These are phyloP conservation scores for Sciurus vulgaris DNA, from an alignment of 2,797 vertebrate species.

Conservation along the genomic window DNA sequence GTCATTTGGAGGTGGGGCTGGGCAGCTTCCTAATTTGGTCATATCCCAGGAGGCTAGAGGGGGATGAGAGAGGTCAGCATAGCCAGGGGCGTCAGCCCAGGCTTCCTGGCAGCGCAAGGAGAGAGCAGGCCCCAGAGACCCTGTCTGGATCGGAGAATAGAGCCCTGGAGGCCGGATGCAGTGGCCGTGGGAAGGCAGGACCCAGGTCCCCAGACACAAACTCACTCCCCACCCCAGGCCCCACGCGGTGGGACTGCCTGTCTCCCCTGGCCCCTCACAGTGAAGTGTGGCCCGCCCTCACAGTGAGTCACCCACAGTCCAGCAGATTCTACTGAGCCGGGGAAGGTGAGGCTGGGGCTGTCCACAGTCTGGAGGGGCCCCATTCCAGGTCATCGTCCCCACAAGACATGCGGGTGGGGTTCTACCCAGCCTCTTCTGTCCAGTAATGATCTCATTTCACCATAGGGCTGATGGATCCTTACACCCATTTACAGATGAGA, in stretches of 20 bases:
- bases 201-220: neutral
- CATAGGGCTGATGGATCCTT: neutral
- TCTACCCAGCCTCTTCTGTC: neutral
- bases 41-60: neutral
- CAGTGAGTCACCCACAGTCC: slow-evolving; percentile 55
- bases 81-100: neutral
- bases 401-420: neutral
- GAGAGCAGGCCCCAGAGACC: neutral
- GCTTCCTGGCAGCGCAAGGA: slow-evolving; percentile 14
- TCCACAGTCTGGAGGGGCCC: neutral
- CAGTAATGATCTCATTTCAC: neutral
- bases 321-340: slow-evolving; percentile 18
- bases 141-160: neutral
- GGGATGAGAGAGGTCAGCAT: neutral
- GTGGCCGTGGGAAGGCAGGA: neutral
- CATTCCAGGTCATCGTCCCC: neutral
- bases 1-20: neutral
- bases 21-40: neutral
- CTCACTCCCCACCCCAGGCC: neutral
- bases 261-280: neutral
- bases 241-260: neutral
- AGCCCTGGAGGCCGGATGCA: rapidly evolving
- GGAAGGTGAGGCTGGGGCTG: neutral
- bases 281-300: neutral
- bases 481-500: neutral